Percentiles rank a stretch among this genome's conserved stretches.
Evolutionary conservation across 92 coral and sea anemone species (phyloP).

Genomic region (Muricea muricata): DNA sequence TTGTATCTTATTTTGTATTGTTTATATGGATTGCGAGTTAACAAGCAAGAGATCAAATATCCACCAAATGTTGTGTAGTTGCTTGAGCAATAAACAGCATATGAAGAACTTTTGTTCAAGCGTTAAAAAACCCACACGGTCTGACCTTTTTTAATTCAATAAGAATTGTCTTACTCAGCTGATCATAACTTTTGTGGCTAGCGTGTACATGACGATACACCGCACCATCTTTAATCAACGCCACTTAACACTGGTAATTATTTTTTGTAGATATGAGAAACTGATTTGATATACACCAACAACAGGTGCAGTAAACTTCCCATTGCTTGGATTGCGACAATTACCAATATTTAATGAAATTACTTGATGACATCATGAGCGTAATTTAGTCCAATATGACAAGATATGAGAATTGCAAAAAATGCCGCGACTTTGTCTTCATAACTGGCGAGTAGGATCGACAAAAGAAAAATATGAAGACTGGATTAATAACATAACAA

Average conservation of each 20-base stretch:
- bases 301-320: too few relatives aligned
- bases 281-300: constrained; percentile 48
- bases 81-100: constrained; percentile 49
- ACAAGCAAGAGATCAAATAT: constrained; percentile 19
- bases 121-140: constrained; percentile 57
- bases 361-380: too few relatives aligned
- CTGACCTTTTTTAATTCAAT: constrained; percentile 47
- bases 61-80: constrained; percentile 55
- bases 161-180: too few relatives aligned
- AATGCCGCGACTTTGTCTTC: too few relatives aligned
- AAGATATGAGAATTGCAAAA: too few relatives aligned
- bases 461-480: too few relatives aligned
- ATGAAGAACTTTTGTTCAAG: constrained; percentile 14
- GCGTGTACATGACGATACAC: constrained; percentile 46
- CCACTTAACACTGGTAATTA: constrained; percentile 26
- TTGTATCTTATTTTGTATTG: too few relatives aligned
- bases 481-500: too few relatives aligned
- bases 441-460: too few relatives aligned
- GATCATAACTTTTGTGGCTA: too few relatives aligned
- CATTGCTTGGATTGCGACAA: constrained; percentile 16
- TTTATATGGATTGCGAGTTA: neutral
- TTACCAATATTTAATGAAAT: constrained; percentile 44
- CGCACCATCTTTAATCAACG: constrained; percentile 40
- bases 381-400: too few relatives aligned
- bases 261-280: constrained; percentile 45